Conservation (phyloP, 2,888 invertebrate genomes). For the Colostygia pectinataria region DNA sequence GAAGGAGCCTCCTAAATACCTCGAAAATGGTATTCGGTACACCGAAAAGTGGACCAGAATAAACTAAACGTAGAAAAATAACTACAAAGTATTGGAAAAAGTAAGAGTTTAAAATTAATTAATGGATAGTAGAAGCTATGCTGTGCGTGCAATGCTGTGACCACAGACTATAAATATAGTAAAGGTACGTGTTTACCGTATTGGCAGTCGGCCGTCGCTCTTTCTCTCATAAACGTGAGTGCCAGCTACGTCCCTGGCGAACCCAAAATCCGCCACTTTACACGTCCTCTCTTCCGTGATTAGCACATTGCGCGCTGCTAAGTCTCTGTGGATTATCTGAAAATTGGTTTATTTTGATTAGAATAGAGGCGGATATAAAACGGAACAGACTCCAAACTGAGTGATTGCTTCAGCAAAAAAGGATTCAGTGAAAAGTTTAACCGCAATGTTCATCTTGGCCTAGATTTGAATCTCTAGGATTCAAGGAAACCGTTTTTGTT, state of each 20-base stretch:
- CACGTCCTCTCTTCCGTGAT: slow-evolving; percentile 94
- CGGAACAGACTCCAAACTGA: background rate
- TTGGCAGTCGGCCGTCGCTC: slow-evolving; percentile 90
- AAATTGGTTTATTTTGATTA: slow-evolving; percentile 33
- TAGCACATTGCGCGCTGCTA: slow-evolving; percentile 94
- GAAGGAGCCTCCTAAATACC: no score
- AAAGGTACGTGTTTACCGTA: slow-evolving; percentile 71
- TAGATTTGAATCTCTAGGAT: no score
- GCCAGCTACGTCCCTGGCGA: slow-evolving; percentile 93
- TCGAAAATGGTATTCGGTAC: no score
- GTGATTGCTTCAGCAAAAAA: background rate
- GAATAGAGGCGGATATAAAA: background rate
- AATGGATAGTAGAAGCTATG: no score
- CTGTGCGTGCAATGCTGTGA: no score
- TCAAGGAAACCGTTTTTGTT: no score
- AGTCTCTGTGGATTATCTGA: slow-evolving; percentile 93
- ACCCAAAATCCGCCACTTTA: slow-evolving; percentile 97
- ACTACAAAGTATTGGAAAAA: no score
- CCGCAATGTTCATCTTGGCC: background rate
- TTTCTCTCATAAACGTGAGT: slow-evolving; percentile 95
- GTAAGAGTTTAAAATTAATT: no score
- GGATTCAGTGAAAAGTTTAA: no score
- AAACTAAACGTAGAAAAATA: no score
- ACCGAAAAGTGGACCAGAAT: no score
- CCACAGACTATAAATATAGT: no score